Base-by-base conservation (phyloP, 2,797 vertebrate species). In the Manis javanica region DNA sequence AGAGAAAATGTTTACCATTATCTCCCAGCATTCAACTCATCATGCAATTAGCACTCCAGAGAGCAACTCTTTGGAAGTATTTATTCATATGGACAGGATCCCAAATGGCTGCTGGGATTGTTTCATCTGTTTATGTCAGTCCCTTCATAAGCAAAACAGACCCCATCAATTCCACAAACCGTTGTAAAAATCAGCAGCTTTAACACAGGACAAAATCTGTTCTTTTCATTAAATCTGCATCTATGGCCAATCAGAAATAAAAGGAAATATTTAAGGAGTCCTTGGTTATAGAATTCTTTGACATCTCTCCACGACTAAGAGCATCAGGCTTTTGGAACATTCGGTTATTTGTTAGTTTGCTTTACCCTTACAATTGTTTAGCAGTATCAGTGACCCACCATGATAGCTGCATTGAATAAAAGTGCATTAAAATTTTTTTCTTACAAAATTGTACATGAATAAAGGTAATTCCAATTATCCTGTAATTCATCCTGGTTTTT, bases 161-260 rank as follows among this genome's bases (percentile, higher is more conserved):
- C 31, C 24, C 12, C 24, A n/a, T 37, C 18, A 29, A 61, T 69
- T 53, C 66, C 63, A 84, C 3, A 39, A 63, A 53, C 24, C 59
- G 55, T 2, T 84, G 61, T 42, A 82, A 85, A 94, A 37, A 81
- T 84, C 57, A 79, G 91, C 87, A 81, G 8, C 21, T 2, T 51
- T 87, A 74, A 68, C 15, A 29, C 13, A 59, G 15, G 37, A 68
- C 46, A 81, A 75, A 74, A 57, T 57, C 29, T 85, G 24, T 63
- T 77, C 85, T 75, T 69, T 92, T 71, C 53, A 34, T 72, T 71
- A 79, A 96, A 83, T 59, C 10, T 79, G 34, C 6, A 49, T 31
- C 51, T 96, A 87, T 91, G 49, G 53, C 9, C 49, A 91, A 75
- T 69, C 18, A 61, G 42, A 66, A 78, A 90, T 31, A 87, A 53